These are phyloP conservation scores for Astyanax mexicanus DNA, from an alignment of 2,797 vertebrate species.

Conservation along the genomic window DNA sequence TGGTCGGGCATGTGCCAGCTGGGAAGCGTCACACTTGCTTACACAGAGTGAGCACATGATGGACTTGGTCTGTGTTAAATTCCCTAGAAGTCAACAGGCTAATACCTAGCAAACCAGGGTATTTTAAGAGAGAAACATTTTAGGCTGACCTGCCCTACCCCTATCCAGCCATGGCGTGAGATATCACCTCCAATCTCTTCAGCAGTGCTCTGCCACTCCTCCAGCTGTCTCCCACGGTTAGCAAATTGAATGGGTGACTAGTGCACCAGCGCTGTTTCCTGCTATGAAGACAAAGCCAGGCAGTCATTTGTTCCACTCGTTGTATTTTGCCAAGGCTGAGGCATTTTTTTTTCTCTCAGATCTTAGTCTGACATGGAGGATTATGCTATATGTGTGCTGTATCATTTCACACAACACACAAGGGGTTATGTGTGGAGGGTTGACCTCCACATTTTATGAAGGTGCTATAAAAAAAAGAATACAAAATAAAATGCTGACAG, in stretches of 20 bases:
- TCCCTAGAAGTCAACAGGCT: background rate
- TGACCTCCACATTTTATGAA: background rate
- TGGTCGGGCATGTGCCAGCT: no score
- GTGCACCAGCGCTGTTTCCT: background rate
- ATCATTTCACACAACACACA: background rate
- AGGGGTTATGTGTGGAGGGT: background rate
- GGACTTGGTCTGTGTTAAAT: background rate
- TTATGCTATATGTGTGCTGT: constrained; percentile 6
- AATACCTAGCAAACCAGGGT: background rate
- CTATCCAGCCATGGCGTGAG: background rate
- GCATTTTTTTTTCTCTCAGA: constrained; percentile 17
- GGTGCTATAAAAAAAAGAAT: background rate
- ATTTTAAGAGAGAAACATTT: background rate
- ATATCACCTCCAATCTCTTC: constrained; percentile 26
- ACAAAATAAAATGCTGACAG: no score
- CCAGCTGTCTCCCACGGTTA: constrained; percentile 47
- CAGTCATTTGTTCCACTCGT: constrained; percentile 12
- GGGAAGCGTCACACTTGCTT: constrained; percentile 5
- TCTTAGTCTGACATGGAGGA: background rate
- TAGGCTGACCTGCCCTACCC: background rate
- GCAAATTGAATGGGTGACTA: constrained; percentile 52
- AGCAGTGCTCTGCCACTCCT: constrained; percentile 11
- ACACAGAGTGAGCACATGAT: background rate
- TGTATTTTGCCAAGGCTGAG: constrained; percentile 7
- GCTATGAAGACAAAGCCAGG: constrained; percentile 18